These are phyloP conservation scores for Matsumurasca onukii DNA, from an alignment of 1,140 invertebrate genomes.

Conservation along the genomic window DNA sequence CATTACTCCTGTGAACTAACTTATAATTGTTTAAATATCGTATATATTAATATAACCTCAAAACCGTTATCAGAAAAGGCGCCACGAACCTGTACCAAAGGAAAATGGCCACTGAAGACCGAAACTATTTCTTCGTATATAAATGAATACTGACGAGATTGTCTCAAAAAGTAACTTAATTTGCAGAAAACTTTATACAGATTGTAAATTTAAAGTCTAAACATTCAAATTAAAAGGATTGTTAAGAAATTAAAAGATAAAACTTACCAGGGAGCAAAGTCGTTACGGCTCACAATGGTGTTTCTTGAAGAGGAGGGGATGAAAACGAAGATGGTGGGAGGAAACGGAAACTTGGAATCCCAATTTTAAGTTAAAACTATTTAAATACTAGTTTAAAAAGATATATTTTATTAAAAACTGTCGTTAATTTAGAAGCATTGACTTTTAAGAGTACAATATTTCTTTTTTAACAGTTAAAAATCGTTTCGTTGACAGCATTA, in stretches of 20 bases:
- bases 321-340: slow-evolving; percentile 21
- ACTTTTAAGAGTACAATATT: no score
- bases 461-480: no score
- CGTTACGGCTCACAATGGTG: slow-evolving; percentile 42
- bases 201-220: slow-evolving; percentile 21
- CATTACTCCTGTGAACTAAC: no score
- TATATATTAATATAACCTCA: background rate
- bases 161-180: background rate
- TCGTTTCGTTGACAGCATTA: slow-evolving; percentile 11
- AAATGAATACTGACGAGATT: slow-evolving; percentile 14
- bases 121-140: slow-evolving; percentile 16
- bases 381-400: slow-evolving; percentile 9
- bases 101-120: slow-evolving; percentile 38
- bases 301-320: slow-evolving; percentile 33
- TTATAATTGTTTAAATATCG: no score
- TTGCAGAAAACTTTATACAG: slow-evolving; percentile 14
- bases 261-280: slow-evolving; percentile 36
- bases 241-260: slow-evolving; percentile 29
- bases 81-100: slow-evolving; percentile 35
- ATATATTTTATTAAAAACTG: no score
- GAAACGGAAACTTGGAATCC: slow-evolving; percentile 27
- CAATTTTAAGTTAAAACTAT: slow-evolving; percentile 13
- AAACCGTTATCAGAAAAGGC: slow-evolving; percentile 32
- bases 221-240: slow-evolving; percentile 19
- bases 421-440: no score